Percentiles rank a stretch among this genome's conserved stretches.
Evolutionary conservation across 2,888 invertebrate genomes (phyloP).

Genomic region (Prostheceraeus crozeri): DNA sequence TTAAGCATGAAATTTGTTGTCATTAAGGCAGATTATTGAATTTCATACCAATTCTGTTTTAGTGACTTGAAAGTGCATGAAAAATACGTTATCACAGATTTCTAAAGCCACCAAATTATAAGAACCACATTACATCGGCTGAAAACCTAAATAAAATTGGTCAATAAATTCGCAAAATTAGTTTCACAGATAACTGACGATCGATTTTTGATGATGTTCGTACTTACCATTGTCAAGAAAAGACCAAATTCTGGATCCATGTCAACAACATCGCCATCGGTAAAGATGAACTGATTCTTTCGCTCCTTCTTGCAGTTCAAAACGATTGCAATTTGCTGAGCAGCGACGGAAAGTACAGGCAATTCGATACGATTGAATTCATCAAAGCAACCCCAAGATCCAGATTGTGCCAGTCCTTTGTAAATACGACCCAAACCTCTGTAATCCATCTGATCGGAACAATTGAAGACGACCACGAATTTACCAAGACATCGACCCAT

Average conservation of each 20-base stretch:
- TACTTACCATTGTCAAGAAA: slow-evolving; percentile 94
- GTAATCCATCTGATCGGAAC: slow-evolving; percentile 97
- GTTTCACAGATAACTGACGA: too few species aligned
- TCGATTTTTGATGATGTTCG: too few species aligned
- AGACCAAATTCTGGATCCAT: slow-evolving; percentile 93
- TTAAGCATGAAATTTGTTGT: too few species aligned
- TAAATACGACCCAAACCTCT: slow-evolving; percentile 87
- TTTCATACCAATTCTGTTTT: too few species aligned
- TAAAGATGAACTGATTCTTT: slow-evolving; percentile 78
- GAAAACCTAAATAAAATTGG: too few species aligned
- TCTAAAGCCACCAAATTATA: too few species aligned
- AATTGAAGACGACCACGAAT: slow-evolving; percentile 87
- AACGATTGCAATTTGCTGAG: slow-evolving; percentile 87
- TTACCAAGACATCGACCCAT: slow-evolving; percentile 95
- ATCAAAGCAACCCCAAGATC: slow-evolving; percentile 95
- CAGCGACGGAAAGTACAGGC: slow-evolving; percentile 85
- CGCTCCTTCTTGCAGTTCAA: slow-evolving; percentile 86
- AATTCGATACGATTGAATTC: slow-evolving; percentile 88
- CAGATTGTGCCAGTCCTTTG: slow-evolving; percentile 85
- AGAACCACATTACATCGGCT: too few species aligned
- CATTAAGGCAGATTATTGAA: too few species aligned
- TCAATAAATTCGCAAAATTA: too few species aligned
- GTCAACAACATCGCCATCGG: slow-evolving; percentile 83
- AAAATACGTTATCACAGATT: too few species aligned
- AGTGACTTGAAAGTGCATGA: too few species aligned